phyloP scores from a whole-genome alignment of 2,113 vertebrate genomes.

The Sylvicapra grimmia region DNA sequence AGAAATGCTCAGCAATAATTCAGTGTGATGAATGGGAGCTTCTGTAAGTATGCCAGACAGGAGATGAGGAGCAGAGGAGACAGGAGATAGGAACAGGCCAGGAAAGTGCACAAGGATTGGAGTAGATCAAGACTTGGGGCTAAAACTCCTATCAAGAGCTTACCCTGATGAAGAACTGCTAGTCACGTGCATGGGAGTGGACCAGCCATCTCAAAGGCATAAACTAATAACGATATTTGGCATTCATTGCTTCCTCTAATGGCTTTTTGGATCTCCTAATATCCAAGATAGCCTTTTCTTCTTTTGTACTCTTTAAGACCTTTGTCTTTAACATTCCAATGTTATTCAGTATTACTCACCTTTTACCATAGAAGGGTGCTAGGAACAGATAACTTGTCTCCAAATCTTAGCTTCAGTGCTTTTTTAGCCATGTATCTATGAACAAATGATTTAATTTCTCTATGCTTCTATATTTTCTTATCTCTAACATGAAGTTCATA shows the following conservation, averaged over 20 bases:
- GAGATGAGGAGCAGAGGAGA: not conserved
- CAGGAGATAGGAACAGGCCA: not conserved
- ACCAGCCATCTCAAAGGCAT: not conserved
- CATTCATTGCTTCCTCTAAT: not conserved
- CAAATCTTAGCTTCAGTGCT: not conserved
- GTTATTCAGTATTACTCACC: not conserved
- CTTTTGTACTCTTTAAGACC: not conserved
- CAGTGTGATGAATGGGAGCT: not conserved
- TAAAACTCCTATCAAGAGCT: not conserved
- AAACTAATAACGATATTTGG: not conserved
- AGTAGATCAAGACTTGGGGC: not conserved
- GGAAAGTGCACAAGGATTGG: not conserved
- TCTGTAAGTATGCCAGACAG: not conserved
- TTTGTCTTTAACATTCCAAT: not conserved
- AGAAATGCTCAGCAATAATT: not conserved
- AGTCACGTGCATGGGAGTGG: not conserved
- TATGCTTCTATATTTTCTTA: not conserved
- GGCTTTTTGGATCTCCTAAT: not conserved
- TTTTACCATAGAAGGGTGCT: not conserved
- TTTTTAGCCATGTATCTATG: not conserved
- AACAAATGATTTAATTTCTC: not conserved
- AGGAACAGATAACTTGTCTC: not conserved
- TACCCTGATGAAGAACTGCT: not conserved
- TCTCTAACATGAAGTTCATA: not conserved
- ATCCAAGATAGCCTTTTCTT: not conserved